A percentile compares a stretch with the other conserved stretches of the same genome.
These are phyloP conservation scores for Ormyrus labotus DNA, from an alignment of 2,888 invertebrate species.

Conservation along the genomic window DNA sequence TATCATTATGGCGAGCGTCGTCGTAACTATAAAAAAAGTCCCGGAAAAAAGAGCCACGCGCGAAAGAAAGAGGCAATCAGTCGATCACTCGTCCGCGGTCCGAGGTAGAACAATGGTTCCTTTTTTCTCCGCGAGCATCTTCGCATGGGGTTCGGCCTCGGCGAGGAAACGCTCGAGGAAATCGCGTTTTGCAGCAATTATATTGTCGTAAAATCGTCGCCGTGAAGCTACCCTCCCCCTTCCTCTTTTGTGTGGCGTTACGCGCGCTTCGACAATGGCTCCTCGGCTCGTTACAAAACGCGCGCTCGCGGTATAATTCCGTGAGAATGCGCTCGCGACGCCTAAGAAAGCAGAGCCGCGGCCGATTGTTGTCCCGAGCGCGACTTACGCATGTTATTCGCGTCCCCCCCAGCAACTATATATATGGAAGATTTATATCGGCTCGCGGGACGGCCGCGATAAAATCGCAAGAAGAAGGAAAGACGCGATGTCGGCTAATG, in stretches of 20 bases:
- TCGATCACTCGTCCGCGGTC: slow-evolving; percentile 36
- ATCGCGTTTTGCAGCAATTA: slow-evolving; percentile 64
- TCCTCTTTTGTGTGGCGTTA: too few relatives aligned
- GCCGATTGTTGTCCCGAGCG: slow-evolving; percentile 27
- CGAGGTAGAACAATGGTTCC: slow-evolving; percentile 31
- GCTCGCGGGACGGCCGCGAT: neutral
- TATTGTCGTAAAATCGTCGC: slow-evolving; percentile 66
- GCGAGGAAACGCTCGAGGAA: slow-evolving; percentile 60
- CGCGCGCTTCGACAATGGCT: slow-evolving; percentile 59
- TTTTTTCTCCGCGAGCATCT: slow-evolving; percentile 24
- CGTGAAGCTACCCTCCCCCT: slow-evolving; percentile 40
- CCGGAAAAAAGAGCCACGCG: slow-evolving; percentile 2
- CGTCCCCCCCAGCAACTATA: neutral
- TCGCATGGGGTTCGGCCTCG: slow-evolving; percentile 5
- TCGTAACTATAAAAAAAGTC: slow-evolving; percentile 27
- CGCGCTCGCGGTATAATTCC: slow-evolving; percentile 63
- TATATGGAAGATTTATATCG: slow-evolving; percentile 25
- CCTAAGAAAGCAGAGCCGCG: slow-evolving; percentile 19
- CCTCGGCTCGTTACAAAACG: slow-evolving; percentile 10
- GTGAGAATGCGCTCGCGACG: slow-evolving; percentile 63
- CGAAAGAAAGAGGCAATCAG: slow-evolving; percentile 49
- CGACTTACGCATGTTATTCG: slow-evolving; percentile 31
- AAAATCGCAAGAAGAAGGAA: slow-evolving; percentile 31
- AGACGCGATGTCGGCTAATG: slow-evolving; percentile 63
- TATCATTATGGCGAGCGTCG: slow-evolving; percentile 46